A percentile compares a stretch with the other conserved stretches of the same genome.
Evolutionary conservation across 2,888 invertebrate genomes (phyloP).

Genomic region (Amiota mariae): DNA sequence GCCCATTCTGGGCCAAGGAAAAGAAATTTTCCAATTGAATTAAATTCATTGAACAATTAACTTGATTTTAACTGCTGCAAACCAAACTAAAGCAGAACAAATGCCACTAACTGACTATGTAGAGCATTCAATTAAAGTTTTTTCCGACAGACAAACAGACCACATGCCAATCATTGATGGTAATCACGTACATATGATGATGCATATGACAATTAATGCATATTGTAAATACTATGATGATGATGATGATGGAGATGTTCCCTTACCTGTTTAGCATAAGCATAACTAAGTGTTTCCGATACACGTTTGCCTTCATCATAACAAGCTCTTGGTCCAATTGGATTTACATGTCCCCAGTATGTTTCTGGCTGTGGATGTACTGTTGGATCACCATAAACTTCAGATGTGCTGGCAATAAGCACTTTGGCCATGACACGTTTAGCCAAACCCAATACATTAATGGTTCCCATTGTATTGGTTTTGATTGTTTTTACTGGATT

Average conservation of each 20-base stretch:
- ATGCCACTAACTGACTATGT: no score
- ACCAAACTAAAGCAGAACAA: neutral
- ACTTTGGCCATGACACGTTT: slow-evolving; percentile 94
- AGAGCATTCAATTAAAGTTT: no score
- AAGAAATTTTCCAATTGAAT: neutral
- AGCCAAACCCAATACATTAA: slow-evolving; percentile 93
- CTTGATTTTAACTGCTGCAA: neutral
- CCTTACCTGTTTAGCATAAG: slow-evolving; percentile 90
- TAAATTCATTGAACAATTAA: neutral
- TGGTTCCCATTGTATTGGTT: slow-evolving; percentile 96
- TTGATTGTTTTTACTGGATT: slow-evolving; percentile 99
- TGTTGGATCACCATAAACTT: slow-evolving; percentile 99
- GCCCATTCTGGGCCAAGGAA: neutral
- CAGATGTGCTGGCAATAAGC: slow-evolving; percentile 97
- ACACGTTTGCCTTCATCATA: slow-evolving; percentile 99
- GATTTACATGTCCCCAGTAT: slow-evolving; percentile 99
- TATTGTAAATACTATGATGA: neutral
- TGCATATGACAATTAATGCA: neutral
- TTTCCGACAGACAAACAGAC: no score
- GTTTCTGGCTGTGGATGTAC: slow-evolving; percentile 98
- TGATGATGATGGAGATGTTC: no score
- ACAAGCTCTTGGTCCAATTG: slow-evolving; percentile 96
- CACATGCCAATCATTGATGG: slow-evolving; percentile 19
- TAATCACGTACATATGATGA: neutral
- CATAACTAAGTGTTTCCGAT: slow-evolving; percentile 94